Conservation (phyloP, 2,113 vertebrate species). For the Burhinus oedicnemus region DNA sequence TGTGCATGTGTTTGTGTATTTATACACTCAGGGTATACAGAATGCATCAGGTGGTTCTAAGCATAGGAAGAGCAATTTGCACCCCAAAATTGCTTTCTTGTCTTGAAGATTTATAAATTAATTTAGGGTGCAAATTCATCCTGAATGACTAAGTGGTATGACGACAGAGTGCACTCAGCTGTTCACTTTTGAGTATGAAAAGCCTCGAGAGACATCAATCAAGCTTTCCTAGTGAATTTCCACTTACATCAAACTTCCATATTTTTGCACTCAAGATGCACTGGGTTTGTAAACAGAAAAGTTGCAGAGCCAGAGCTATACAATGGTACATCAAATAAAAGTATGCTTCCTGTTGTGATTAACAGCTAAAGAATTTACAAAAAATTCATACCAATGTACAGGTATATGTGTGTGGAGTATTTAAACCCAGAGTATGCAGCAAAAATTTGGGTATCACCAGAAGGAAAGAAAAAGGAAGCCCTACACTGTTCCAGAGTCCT, state of each 20-base stretch:
- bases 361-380: background rate
- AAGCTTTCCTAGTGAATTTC: constrained; percentile 27
- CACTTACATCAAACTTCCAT: background rate
- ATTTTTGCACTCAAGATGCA: background rate
- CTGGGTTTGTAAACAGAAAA: background rate
- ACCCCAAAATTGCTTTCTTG: background rate
- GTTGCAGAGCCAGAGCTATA: background rate
- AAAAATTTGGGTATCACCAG: background rate
- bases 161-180: background rate
- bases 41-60: background rate
- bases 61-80: background rate
- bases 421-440: background rate
- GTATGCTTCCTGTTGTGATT: background rate
- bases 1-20: background rate
- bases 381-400: background rate
- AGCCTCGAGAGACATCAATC: background rate
- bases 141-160: background rate
- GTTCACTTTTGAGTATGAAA: background rate
- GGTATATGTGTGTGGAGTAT: background rate
- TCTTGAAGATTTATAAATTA: background rate
- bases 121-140: constrained; percentile 9
- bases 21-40: background rate
- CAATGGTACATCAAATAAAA: background rate
- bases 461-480: background rate
- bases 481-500: background rate